Conservation (phyloP, 1,140 invertebrate species). For the Mylabris phalerata region DNA sequence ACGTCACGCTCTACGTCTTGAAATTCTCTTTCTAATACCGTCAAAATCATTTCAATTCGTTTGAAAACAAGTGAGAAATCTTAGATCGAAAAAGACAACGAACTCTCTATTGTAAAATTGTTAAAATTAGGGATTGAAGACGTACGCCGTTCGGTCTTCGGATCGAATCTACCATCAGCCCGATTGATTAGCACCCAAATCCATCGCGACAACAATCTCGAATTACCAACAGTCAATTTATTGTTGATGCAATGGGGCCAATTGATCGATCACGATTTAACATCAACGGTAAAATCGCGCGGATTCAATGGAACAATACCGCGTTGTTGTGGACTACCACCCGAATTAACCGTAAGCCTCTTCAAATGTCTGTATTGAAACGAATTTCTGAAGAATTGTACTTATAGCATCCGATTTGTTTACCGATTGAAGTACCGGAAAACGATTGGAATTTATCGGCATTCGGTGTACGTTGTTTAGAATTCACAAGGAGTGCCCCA, state of each 20-base stretch:
- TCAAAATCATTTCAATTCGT: too few relatives aligned
- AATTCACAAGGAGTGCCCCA: conserved; percentile 65
- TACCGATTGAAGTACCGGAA: conserved; percentile 66
- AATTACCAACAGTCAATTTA: conserved; percentile 56
- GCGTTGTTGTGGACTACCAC: conserved; percentile 63
- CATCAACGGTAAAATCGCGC: conserved; percentile 57
- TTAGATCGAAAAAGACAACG: background rate
- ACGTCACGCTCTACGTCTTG: too few relatives aligned
- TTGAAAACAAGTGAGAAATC: too few relatives aligned
- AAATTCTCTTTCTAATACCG: too few relatives aligned
- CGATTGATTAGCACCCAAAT: conserved; percentile 58
- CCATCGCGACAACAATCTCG: conserved; percentile 56
- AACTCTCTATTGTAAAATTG: background rate
- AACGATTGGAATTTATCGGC: conserved; percentile 66
- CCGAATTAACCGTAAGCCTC: conserved; percentile 52
- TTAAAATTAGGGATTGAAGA: conserved; percentile 30
- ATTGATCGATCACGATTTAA: conserved; percentile 75
- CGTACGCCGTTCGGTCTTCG: conserved; percentile 44
- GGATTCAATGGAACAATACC: conserved; percentile 76
- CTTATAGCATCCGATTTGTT: conserved; percentile 69
- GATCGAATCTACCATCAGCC: conserved; percentile 53
- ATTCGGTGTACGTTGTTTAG: conserved; percentile 64
- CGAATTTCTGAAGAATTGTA: too few relatives aligned
- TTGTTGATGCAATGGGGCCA: conserved; percentile 86
- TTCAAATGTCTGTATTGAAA: background rate